These are phyloP conservation scores for Dicyrtomina minuta DNA, from an alignment of 2,888 invertebrate species.

Conservation along the genomic window DNA sequence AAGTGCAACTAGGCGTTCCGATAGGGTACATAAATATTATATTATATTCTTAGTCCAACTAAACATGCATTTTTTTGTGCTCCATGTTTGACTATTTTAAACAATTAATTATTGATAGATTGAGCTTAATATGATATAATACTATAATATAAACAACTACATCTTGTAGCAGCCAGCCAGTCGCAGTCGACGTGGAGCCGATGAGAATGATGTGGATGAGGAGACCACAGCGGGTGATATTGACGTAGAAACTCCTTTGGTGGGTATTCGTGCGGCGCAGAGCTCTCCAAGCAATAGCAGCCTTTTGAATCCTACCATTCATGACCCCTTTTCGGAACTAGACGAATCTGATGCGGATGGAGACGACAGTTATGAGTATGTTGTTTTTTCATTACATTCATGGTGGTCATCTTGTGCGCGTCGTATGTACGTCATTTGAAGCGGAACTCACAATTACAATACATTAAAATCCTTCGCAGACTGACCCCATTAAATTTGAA, in stretches of 20 bases:
- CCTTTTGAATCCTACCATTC: background rate
- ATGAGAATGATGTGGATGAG: constrained; percentile 84
- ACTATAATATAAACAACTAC: too few relatives aligned
- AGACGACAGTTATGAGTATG: constrained; percentile 15
- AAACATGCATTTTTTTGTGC: too few relatives aligned
- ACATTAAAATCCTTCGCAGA: too few relatives aligned
- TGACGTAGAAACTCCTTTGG: constrained; percentile 63
- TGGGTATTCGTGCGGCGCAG: constrained; percentile 6
- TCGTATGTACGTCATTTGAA: too few relatives aligned
- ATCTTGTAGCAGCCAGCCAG: constrained; percentile 4
- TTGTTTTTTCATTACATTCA: background rate
- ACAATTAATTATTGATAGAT: too few relatives aligned
- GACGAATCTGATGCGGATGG: constrained; percentile 20
- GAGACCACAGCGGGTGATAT: constrained; percentile 82
- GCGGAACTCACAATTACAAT: too few relatives aligned
- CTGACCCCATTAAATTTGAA: too few relatives aligned
- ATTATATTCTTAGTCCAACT: too few relatives aligned
- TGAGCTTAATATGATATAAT: too few relatives aligned
- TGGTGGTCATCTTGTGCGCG: too few relatives aligned
- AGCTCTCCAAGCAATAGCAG: background rate
- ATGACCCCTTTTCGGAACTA: constrained; percentile 13
- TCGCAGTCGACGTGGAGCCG: constrained; percentile 55
- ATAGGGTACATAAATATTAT: constrained; percentile 6
- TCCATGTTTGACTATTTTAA: too few relatives aligned
- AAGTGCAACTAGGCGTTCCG: background rate